Conservation (phyloP, 2,888 invertebrate genomes). For the Mactromeris polynyma region DNA sequence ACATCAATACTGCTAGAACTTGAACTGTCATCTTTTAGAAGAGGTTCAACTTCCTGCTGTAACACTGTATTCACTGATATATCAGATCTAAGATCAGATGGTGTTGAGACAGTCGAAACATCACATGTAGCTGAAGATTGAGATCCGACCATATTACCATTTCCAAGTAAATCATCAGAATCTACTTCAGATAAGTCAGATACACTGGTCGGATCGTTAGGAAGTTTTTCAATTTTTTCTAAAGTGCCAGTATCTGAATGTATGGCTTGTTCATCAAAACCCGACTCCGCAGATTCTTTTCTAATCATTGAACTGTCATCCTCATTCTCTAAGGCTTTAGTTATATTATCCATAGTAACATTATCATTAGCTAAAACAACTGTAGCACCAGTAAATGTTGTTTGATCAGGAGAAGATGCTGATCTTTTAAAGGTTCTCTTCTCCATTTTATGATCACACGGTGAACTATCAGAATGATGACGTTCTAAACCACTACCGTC, state of each 20-base stretch:
- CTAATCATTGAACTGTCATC: conserved; percentile 60
- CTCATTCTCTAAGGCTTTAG: conserved; percentile 44
- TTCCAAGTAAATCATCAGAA: conserved; percentile 66
- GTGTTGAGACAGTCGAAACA: conserved; percentile 72
- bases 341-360: conserved; percentile 46
- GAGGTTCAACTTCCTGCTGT: conserved; percentile 71
- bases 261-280: conserved; percentile 74
- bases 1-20: conserved; percentile 67
- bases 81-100: conserved; percentile 74
- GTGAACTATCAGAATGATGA: conserved; percentile 70
- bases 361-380: conserved; percentile 32
- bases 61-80: conserved; percentile 74
- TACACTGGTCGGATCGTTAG: conserved; percentile 69
- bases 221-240: conserved; percentile 65
- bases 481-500: conserved; percentile 69
- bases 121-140: conserved; percentile 70
- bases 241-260: conserved; percentile 71
- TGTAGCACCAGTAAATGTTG: conserved; percentile 61
- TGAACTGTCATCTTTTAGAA: conserved; percentile 68
- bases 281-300: conserved; percentile 73
- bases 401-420: conserved; percentile 69
- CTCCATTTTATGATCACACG: conserved; percentile 49
- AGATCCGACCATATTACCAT: conserved; percentile 70
- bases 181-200: conserved; percentile 68
- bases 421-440: conserved; percentile 62